Percentiles rank a stretch among this genome's conserved stretches.
Conservation (phyloP, 2,113 vertebrate species). For the Oplegnathus fasciatus region DNA sequence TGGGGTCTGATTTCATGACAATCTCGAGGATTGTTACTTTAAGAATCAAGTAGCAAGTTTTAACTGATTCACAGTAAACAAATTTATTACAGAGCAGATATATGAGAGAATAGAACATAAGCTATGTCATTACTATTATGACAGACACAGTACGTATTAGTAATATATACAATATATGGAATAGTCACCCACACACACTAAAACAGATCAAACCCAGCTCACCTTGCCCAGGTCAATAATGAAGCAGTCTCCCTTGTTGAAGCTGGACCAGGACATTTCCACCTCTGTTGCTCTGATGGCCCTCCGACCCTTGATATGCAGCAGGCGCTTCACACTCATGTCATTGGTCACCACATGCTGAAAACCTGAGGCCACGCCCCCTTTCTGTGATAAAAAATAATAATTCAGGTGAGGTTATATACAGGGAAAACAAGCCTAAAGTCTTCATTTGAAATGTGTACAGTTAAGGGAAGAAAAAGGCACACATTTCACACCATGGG, state of each 20-base stretch:
- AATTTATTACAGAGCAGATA: no score
- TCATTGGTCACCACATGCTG: slow-evolving; percentile 82
- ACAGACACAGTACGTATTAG: no score
- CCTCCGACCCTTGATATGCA: slow-evolving; percentile 86
- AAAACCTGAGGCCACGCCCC: slow-evolving; percentile 87
- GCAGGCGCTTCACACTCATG: slow-evolving; percentile 75
- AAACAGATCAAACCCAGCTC: slow-evolving; percentile 4
- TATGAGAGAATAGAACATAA: no score
- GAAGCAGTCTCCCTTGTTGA: slow-evolving; percentile 88
- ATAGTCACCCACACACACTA: neutral
- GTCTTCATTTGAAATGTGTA: neutral
- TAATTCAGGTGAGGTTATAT: neutral
- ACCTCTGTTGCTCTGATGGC: slow-evolving; percentile 84
- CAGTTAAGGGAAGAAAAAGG: neutral
- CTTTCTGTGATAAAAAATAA: slow-evolving; percentile 75
- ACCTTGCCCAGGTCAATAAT: slow-evolving; percentile 83
- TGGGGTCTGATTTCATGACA: neutral
- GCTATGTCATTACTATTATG: no score
- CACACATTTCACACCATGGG: neutral
- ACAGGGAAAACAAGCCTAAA: neutral
- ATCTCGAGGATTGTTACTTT: no score
- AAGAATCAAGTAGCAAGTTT: no score
- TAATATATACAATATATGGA: neutral
- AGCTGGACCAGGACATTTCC: slow-evolving; percentile 79
- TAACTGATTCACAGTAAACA: no score